Evolutionary conservation across 2,113 vertebrate genomes (phyloP).

Genomic region (Tylochromis polylepis): DNA sequence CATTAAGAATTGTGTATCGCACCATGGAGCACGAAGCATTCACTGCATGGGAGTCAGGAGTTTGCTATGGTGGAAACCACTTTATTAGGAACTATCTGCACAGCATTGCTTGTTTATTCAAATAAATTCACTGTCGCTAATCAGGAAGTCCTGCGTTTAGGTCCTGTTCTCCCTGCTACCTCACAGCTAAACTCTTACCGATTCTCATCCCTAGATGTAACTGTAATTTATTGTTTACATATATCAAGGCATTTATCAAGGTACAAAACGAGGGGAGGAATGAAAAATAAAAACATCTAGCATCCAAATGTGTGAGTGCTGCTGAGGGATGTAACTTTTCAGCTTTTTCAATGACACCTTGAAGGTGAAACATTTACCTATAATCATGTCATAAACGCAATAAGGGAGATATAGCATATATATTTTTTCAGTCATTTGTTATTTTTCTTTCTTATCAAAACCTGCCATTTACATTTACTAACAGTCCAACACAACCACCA

Average conservation of each 20-base stretch:
- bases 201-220: too few relatives aligned
- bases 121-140: too few relatives aligned
- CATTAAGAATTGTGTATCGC: background rate
- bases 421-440: background rate
- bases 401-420: background rate
- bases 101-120: too few relatives aligned
- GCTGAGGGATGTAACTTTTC: background rate
- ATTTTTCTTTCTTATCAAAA: background rate
- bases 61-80: too few relatives aligned
- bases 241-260: background rate
- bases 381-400: background rate
- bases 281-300: background rate
- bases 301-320: too few relatives aligned
- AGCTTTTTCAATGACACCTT: background rate
- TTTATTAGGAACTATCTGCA: too few relatives aligned
- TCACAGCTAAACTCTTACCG: too few relatives aligned
- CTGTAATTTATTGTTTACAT: background rate
- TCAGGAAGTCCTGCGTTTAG: too few relatives aligned
- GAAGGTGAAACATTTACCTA: background rate
- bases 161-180: too few relatives aligned
- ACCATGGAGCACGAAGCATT: background rate
- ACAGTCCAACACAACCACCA: background rate
- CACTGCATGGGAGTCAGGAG: too few relatives aligned
- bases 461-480: background rate
- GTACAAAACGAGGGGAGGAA: background rate